Evolutionary conservation across 2,797 vertebrate genomes (phyloP).

Genomic region (Chanos chanos): DNA sequence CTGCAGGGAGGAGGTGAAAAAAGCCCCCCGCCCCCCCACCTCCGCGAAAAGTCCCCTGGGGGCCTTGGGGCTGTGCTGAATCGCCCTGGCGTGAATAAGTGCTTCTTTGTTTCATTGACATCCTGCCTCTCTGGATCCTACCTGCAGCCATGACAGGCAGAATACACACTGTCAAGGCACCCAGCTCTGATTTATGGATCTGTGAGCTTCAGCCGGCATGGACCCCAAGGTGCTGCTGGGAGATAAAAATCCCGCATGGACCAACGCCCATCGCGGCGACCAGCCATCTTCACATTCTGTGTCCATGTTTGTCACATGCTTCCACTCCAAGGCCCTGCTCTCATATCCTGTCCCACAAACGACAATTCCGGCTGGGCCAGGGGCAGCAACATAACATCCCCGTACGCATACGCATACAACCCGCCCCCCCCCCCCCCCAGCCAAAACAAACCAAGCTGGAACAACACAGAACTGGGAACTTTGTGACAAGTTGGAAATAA

Average conservation of each 20-base stretch:
- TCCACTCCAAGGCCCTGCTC: too few relatives aligned
- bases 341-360: not conserved
- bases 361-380: too few relatives aligned
- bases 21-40: conserved; percentile 58
- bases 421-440: conserved; percentile 1
- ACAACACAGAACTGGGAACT: conserved; percentile 1
- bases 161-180: conserved; percentile 44
- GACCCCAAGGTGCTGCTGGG: conserved; percentile 53
- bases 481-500: too few relatives aligned
- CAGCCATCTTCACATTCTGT: conserved; percentile 14
- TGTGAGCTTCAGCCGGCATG: conserved; percentile 47
- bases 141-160: conserved; percentile 50
- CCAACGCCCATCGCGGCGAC: conserved; percentile 35
- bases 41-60: conserved; percentile 76
- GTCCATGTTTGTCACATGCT: too few relatives aligned
- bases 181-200: conserved; percentile 56
- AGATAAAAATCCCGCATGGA: conserved; percentile 57
- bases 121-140: conserved; percentile 50
- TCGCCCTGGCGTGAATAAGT: conserved; percentile 68
- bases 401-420: conserved; percentile 4
- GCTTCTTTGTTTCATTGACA: conserved; percentile 79
- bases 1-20: conserved; percentile 73
- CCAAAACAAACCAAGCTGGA: conserved; percentile 21
- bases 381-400: conserved; percentile 13
- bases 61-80: conserved; percentile 8